Base-by-base conservation (phyloP, 2,113 vertebrate species). In the Cyanoramphus novaezelandiae region DNA sequence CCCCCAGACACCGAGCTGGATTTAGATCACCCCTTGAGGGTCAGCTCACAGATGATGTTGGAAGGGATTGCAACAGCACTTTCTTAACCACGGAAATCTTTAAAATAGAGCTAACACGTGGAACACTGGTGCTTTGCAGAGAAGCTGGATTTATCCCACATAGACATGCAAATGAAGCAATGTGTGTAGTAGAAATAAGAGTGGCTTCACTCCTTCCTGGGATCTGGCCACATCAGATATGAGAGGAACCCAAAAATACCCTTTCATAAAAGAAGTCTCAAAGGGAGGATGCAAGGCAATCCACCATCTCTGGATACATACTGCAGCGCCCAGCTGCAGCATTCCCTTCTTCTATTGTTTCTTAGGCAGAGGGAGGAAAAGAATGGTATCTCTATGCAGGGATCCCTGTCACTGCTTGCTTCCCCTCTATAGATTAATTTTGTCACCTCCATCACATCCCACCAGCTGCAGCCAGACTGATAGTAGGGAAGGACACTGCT, bases 121-220 rank as follows among this genome's bases (percentile, higher is more conserved):
- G 49, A 72, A 71, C 33, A 17, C 14, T 0, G 5, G 12, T 25
- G 35, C n/a, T 90, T 74, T 74, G 63, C 68, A 70, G 46, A 75
- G 31, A 37, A 86, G 8, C 12, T 67, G 84, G 43, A 67, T 86
- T 92, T 86, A 80, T 52, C 24, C 63, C 52, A 57, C 33, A 29
- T 1, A 17, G 53, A 44, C 46, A 25, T 0, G 5, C 27, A 74
- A n/a, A 53, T 0, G 1, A 69, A 72, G 46, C 49, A 75, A 72
- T 1, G 37, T 0, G 2, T 20, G 47, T 10, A 78, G 55, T 3
- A 50, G n/a, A 80, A 5, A 25, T 80, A 16, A 67, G 35, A 80
- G 60, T 20, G 43, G 21, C 19, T 86, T 27, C 60, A 53, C 70
- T 92, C 23, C 43, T 63, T 17, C 59, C 46, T 53, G 60, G 60